Base-by-base conservation (phyloP, 2,888 invertebrate species). In the Mimumesa dahlbomi region DNA sequence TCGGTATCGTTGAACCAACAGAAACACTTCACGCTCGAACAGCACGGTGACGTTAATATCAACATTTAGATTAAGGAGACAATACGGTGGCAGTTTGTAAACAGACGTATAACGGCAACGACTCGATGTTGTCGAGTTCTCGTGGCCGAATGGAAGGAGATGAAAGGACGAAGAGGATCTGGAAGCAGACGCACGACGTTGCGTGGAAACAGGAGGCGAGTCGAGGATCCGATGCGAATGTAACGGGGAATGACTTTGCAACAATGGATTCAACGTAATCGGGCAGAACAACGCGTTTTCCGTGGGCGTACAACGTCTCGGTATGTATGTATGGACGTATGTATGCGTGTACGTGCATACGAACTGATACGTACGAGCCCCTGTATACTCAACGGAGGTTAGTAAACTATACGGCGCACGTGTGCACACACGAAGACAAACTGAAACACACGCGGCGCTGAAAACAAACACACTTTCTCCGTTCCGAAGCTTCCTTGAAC, bases 211-310 rank as follows among this genome's bases (percentile, higher is more conserved):
- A 53, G 42, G 48, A 21, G 40, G 42, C 43, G 53, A 43, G 46
- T 11, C 29, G 34, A 31, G 29, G n/a, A 58, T 46, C 48, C 40
- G 21, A 40, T 38, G 52, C 16, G 21, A 56, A 34, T 25, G 50
- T 46, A 62, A 66, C 36, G 43, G 25, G 58, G 16, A 45, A 57
- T 57, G 68, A 77, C 62, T 72, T 72, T 58, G 43, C 45, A 63
- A 48, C 63, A 49, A 61, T 66, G 74, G 62, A 59, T 67, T 65
- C 75, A 52, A 63, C 49, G 72, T 73, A 78, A 79, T 75, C 73
- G 77, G 49, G 56, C 53, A 53, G 66, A 75, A 79, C 65, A 63
- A 53, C 56, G 65, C 52, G 53, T 42, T 63, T 65, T 13, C 40
- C 46, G 52, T 9, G 43, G 43, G 22, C 16, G 34, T n/a, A n/a